Conservation (phyloP, 2,797 vertebrate species). For the Sebastolobus altivelis region DNA sequence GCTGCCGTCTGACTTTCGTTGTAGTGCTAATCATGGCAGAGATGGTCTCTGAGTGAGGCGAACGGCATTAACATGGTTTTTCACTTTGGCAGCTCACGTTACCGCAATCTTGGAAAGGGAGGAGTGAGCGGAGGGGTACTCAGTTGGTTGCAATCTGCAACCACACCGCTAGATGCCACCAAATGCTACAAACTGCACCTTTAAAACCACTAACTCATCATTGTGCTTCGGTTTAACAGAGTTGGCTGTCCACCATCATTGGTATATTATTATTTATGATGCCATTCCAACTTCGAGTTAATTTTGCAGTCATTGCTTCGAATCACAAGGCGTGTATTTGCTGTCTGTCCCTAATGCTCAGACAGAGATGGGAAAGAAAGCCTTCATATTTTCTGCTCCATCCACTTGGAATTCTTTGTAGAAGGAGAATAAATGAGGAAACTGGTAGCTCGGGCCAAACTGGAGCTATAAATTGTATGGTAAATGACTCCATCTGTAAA, state of each 20-base stretch:
- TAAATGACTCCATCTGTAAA: neutral
- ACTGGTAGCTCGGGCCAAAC: neutral
- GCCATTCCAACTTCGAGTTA: neutral
- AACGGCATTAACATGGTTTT: too few relatives aligned
- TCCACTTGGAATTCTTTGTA: neutral
- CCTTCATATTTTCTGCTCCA: conserved; percentile 17
- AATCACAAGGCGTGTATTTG: neutral
- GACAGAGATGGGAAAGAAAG: neutral
- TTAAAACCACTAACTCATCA: conserved; percentile 1
- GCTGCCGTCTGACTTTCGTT: too few relatives aligned
- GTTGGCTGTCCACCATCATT: neutral
- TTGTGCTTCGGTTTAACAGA: neutral
- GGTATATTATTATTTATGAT: conserved; percentile 7
- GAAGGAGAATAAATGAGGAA: conserved; percentile 15
- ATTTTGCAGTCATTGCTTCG: neutral
- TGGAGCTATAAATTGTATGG: neutral
- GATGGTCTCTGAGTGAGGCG: too few relatives aligned
- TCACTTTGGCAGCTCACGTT: too few relatives aligned
- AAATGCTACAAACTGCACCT: neutral
- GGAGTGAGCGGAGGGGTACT: neutral
- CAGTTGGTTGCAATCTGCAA: neutral
- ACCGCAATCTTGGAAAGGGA: too few relatives aligned
- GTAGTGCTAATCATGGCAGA: too few relatives aligned
- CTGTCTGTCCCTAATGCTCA: neutral
- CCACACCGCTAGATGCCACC: neutral